Evolutionary conservation across 2,797 vertebrate genomes (phyloP).

Genomic region (Propithecus perrieri): DNA sequence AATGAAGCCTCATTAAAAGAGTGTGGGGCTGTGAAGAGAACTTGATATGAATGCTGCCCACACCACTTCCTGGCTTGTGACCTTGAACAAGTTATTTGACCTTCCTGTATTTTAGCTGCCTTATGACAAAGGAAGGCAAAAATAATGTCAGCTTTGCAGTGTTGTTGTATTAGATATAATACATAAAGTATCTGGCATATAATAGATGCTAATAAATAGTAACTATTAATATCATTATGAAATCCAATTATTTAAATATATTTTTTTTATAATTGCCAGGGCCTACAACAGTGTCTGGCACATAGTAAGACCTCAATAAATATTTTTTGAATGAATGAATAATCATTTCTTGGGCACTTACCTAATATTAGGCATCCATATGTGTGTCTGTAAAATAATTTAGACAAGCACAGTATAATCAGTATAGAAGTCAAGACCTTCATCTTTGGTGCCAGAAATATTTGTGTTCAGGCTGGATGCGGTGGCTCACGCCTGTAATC

Average conservation of each 20-base stretch:
- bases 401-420: not conserved
- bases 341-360: not conserved
- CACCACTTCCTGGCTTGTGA: not conserved
- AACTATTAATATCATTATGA: not conserved
- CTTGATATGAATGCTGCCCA: not conserved
- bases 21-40: not conserved
- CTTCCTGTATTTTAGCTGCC: not conserved
- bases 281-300: not conserved
- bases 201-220: not conserved
- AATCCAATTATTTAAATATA: not conserved
- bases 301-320: not conserved
- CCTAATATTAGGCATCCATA: not conserved
- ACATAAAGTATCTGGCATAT: not conserved
- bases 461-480: not conserved
- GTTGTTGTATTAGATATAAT: not conserved
- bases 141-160: not conserved
- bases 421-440: not conserved
- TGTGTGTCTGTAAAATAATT: not conserved
- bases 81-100: not conserved
- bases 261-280: not conserved
- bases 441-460: not conserved
- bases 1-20: not conserved
- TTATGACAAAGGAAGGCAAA: not conserved
- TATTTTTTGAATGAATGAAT: not conserved
- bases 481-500: not conserved